Conservation (phyloP, 2,888 invertebrate genomes). For the Tachina fera region DNA sequence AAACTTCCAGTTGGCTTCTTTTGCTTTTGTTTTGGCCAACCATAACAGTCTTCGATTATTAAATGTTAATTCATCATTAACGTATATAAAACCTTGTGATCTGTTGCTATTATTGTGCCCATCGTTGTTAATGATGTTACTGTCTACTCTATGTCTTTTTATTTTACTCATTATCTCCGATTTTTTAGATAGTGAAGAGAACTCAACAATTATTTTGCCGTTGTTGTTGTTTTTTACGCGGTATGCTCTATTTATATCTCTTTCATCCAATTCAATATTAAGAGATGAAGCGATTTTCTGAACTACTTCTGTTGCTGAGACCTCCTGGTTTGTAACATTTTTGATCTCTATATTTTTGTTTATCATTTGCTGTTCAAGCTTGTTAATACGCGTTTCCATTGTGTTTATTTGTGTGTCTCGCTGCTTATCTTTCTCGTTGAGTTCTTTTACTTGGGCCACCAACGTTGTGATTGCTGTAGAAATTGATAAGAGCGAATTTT, state of each 20-base stretch:
- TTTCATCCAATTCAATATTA: not conserved
- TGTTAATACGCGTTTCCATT: conserved; percentile 25
- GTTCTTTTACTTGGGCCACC: conserved; percentile 2
- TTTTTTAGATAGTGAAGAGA: conserved; percentile 6
- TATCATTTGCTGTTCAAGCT: conserved; percentile 1
- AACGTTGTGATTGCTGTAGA: not conserved
- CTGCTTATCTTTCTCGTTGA: conserved; percentile 3
- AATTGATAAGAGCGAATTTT: not conserved
- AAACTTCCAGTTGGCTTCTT: conserved; percentile 16
- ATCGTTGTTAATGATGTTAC: not conserved
- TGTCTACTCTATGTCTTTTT: not conserved
- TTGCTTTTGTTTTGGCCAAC: conserved; percentile 5
- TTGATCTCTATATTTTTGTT: conserved; percentile 17
- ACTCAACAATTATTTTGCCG: conserved; percentile 2
- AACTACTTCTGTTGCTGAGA: not conserved
- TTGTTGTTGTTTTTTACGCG: conserved; percentile 23
- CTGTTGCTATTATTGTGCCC: not conserved
- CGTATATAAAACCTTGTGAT: not conserved
- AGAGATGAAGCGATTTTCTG: not conserved
- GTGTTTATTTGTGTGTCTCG: not conserved
- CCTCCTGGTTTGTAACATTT: conserved; percentile 9
- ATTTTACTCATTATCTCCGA: not conserved
- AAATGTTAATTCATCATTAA: conserved; percentile 10
- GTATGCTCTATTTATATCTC: conserved; percentile 28
- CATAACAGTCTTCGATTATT: not conserved